A percentile compares a stretch with the other conserved stretches of the same genome.
These are phyloP conservation scores for Prionailurus bengalensis DNA, from an alignment of 2,113 vertebrate genomes.

Conservation along the genomic window DNA sequence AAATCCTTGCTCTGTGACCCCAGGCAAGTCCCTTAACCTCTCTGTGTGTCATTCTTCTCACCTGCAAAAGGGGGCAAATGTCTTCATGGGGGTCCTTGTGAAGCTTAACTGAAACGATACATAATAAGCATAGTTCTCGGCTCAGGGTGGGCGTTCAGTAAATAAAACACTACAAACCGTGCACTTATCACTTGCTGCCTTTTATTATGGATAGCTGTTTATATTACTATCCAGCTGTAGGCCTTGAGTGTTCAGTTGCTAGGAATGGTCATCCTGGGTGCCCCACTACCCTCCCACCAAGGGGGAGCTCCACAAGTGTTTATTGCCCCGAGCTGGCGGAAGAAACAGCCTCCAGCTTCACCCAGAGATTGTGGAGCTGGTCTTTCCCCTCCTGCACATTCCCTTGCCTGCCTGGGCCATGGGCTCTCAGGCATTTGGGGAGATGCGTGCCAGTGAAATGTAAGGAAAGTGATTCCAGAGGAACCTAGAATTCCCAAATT, in stretches of 20 bases:
- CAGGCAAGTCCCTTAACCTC: not conserved
- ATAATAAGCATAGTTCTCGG: not conserved
- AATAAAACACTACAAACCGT: not conserved
- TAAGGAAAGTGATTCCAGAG: too few species aligned
- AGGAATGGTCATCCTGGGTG: not conserved
- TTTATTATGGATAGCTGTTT: not conserved
- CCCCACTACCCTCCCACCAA: not conserved
- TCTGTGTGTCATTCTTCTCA: not conserved
- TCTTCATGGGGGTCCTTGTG: not conserved
- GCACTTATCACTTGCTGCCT: not conserved
- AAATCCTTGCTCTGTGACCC: not conserved
- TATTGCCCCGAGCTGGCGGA: not conserved
- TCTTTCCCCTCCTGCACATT: not conserved
- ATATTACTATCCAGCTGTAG: not conserved
- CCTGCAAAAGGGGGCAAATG: not conserved
- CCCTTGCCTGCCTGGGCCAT: not conserved
- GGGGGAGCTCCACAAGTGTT: not conserved
- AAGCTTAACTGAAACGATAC: not conserved
- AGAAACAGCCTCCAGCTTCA: not conserved
- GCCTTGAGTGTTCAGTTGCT: not conserved
- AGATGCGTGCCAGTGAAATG: not conserved
- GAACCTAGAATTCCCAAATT: not conserved
- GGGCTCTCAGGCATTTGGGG: not conserved
- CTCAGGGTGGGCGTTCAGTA: not conserved
- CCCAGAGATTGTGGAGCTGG: not conserved